These are phyloP conservation scores for Heliconius congener DNA, from an alignment of 1,140 invertebrate species.

Conservation along the genomic window DNA sequence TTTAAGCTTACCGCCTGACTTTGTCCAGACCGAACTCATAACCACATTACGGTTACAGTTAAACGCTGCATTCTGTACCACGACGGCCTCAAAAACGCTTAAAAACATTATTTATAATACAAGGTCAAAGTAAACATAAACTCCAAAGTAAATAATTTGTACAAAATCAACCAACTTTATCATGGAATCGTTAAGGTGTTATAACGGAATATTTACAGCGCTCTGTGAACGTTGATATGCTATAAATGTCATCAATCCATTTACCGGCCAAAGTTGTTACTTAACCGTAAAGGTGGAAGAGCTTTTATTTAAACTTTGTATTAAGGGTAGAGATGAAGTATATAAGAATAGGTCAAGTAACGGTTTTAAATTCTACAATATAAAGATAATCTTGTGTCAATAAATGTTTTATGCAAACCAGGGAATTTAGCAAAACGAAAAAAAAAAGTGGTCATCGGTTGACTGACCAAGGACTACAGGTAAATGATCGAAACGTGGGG, in stretches of 20 bases:
- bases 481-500: no score
- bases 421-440: no score
- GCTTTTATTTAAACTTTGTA: background rate
- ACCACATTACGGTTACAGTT: no score
- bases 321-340: constrained; percentile 1
- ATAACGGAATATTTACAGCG: constrained; percentile 6
- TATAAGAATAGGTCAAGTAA: background rate
- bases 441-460: no score
- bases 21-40: no score
- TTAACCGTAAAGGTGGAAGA: background rate
- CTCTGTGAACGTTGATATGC: background rate
- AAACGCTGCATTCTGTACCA: no score
- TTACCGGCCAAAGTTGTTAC: constrained; percentile 1
- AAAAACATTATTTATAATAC: background rate
- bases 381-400: background rate
- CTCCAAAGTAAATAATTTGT: background rate
- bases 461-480: no score
- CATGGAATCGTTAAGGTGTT: background rate
- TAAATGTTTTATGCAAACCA: no score
- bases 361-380: background rate
- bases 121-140: constrained; percentile 1
- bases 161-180: constrained; percentile 8
- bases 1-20: no score
- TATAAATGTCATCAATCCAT: constrained; percentile 11
- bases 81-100: background rate